A percentile compares a stretch with the other conserved stretches of the same genome.
phyloP scores from a whole-genome alignment of 2,888 invertebrate species.

The Drosophila testacea region DNA sequence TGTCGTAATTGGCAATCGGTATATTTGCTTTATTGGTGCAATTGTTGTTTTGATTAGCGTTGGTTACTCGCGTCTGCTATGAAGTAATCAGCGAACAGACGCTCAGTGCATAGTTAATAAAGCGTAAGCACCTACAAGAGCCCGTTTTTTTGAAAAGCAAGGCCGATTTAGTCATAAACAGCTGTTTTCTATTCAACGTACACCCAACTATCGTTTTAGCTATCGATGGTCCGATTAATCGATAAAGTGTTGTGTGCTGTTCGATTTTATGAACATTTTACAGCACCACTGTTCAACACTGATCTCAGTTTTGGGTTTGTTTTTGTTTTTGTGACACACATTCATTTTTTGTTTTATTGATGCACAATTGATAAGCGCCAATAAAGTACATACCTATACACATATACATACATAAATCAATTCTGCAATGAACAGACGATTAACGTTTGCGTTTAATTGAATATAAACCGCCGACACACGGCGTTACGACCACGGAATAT shows the following conservation, averaged over 20 bases:
- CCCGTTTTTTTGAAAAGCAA: conserved; percentile 52
- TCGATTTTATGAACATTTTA: background rate
- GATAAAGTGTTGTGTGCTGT: background rate
- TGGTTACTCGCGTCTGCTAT: conserved; percentile 16
- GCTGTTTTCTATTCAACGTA: conserved; percentile 28
- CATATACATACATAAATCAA: conserved; percentile 30
- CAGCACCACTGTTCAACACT: conserved; percentile 45
- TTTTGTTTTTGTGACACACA: conserved; percentile 62
- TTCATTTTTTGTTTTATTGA: conserved; percentile 55
- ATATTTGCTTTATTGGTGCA: conserved; percentile 15
- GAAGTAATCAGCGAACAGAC: conserved; percentile 47
- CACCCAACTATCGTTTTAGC: conserved; percentile 18
- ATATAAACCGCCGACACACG: conserved; percentile 35
- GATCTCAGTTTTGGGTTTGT: conserved; percentile 51
- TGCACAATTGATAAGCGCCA: conserved; percentile 54
- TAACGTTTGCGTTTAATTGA: conserved; percentile 39
- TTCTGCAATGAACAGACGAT: conserved; percentile 49
- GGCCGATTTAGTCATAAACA: conserved; percentile 49
- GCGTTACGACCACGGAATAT: conserved; percentile 28
- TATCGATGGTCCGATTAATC: conserved; percentile 17
- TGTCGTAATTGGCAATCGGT: conserved; percentile 45
- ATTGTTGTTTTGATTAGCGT: conserved; percentile 6
- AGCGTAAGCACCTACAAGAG: conserved; percentile 23
- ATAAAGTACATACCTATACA: conserved; percentile 25
- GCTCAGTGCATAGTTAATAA: conserved; percentile 57